Percentiles rank a stretch among this genome's conserved stretches.
These are phyloP conservation scores for Eristalis arbustorum DNA, from an alignment of 2,888 invertebrate species.

Conservation along the genomic window DNA sequence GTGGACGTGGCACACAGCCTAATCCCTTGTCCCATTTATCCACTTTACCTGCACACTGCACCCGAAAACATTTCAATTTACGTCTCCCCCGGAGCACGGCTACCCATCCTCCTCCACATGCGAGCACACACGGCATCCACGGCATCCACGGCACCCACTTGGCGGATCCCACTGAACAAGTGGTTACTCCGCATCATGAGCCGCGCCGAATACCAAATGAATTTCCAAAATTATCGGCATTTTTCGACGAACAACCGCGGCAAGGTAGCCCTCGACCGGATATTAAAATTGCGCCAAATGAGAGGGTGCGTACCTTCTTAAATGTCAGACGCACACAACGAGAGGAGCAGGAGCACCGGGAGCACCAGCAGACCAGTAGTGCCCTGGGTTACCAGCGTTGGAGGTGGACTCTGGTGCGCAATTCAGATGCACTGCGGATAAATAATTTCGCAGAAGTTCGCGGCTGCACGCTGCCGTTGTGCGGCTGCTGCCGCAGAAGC, in stretches of 20 bases:
- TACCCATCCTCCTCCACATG: background rate
- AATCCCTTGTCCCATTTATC: background rate
- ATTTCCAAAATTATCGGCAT: background rate
- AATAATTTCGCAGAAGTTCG: constrained; percentile 69
- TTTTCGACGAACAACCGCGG: background rate
- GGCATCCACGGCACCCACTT: background rate
- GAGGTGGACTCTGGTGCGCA: constrained; percentile 59
- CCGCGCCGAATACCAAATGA: background rate
- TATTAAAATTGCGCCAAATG: constrained; percentile 65
- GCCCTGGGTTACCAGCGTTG: constrained; percentile 48
- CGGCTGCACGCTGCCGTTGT: constrained; percentile 52
- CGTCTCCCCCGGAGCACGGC: background rate
- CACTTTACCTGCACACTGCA: background rate
- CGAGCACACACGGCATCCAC: too few species aligned
- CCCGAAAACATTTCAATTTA: background rate
- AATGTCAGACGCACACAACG: constrained; percentile 1
- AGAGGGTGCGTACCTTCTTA: constrained; percentile 50
- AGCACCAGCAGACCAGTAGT: background rate
- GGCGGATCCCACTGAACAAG: background rate
- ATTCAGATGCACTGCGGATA: constrained; percentile 70
- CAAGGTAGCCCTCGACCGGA: constrained; percentile 34
- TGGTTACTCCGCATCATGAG: background rate
- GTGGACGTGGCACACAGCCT: too few species aligned
- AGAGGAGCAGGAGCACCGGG: background rate
- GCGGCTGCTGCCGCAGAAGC: constrained; percentile 64